Evolutionary conservation across 2,113 vertebrate genomes (phyloP).

Genomic region (Ivindomyrus marchei): DNA sequence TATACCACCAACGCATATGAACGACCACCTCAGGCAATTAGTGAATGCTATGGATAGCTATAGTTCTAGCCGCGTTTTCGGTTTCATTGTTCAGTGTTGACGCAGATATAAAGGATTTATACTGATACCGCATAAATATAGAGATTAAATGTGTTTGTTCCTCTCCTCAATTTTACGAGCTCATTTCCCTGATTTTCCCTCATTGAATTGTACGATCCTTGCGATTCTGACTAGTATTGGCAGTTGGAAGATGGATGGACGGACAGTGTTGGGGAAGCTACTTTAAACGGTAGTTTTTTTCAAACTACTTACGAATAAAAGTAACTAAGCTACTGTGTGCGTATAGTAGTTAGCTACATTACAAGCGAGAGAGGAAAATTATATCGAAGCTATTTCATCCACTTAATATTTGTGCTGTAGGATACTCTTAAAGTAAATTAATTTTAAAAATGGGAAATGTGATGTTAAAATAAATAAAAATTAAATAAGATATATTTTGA

Average conservation of each 20-base stretch:
- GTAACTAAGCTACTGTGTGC: too few species aligned
- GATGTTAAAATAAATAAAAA: too few species aligned
- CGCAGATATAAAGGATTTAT: not conserved
- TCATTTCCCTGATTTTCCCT: not conserved
- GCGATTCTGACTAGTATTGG: not conserved
- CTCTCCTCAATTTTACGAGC: not conserved
- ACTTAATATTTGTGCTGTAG: too few species aligned
- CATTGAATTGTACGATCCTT: not conserved
- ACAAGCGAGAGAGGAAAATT: too few species aligned
- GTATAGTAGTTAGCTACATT: too few species aligned
- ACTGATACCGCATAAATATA: not conserved
- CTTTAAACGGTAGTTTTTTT: too few species aligned
- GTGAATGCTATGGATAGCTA: not conserved
- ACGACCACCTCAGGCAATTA: not conserved
- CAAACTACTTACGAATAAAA: too few species aligned
- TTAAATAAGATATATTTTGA: too few species aligned
- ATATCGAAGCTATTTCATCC: too few species aligned
- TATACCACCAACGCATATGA: conserved; percentile 34
- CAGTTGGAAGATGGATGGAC: not conserved
- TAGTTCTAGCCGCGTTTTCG: not conserved
- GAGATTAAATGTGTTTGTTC: not conserved
- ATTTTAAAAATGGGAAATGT: too few species aligned
- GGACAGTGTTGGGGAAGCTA: not conserved
- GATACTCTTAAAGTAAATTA: too few species aligned
- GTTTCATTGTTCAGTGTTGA: not conserved